Evolutionary conservation across 2,888 invertebrate species (phyloP), one percentile per base, ranked within the genome.

Genomic region (Protonemura montana): DNA sequence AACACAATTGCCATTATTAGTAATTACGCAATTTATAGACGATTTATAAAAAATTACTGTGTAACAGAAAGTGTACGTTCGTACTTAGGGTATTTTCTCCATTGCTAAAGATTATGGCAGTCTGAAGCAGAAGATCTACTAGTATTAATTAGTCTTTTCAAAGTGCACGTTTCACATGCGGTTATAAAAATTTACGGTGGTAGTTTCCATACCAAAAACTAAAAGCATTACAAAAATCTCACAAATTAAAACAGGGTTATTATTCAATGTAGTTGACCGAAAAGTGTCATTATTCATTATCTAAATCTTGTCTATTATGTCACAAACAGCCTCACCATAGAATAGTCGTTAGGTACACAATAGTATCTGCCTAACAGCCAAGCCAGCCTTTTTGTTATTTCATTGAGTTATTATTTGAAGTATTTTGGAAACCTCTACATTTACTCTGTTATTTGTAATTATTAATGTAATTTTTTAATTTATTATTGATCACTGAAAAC

Each of bases 101-200:
- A 78, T n/a, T 25, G 27, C 59, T 59, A 59, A 28, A 78, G 27
- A 78, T 78, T 21, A 86, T 86, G 85, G 87, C 87, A 88, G 88
- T 88, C 88, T 88, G 87, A 87, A 88, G 88, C 88, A 88, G 87
- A 88, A 88, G 87, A 88, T 87, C 88, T 86, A 87, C 87, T 87
- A 59, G 7, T 59, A 59, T 59, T 59, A 59, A 59, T 59, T 59
- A 59, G 59, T 88, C 87, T 88, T 88, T 88, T 88, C 88, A 88
- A 86, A 87, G 85, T 87, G 88, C 88, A 88, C 88, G 88, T 88
- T 87, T 88, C 87, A 88, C 88, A 88, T 88, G 88, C 88, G 88
- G 87, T 86, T 87, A 88, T 87, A 59, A 84, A 81, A 30, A 81
- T 27, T 81, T 81, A 81, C 29, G 3, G 81, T 59, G 21, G 59